Conservation (phyloP, 2,888 invertebrate genomes). For the Macaria liturata region DNA sequence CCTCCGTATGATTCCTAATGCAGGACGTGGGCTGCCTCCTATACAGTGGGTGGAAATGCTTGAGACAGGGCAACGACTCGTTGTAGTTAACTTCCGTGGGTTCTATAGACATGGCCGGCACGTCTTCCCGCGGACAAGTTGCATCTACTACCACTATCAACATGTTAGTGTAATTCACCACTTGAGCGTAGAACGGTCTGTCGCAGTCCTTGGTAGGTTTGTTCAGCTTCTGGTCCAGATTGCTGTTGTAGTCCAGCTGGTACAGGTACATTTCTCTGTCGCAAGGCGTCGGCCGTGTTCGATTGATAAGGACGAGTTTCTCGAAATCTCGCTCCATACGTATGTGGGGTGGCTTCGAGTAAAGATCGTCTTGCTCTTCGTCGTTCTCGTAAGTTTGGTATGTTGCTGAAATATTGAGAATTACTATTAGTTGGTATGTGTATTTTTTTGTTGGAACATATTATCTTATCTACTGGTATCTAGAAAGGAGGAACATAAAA, state of each 20-base stretch:
- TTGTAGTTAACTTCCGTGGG: slow-evolving; percentile 81
- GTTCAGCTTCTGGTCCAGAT: slow-evolving; percentile 77
- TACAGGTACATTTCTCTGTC: slow-evolving; percentile 88
- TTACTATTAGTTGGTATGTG: too few species aligned
- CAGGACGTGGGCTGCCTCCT: slow-evolving; percentile 89
- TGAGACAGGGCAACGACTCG: slow-evolving; percentile 84
- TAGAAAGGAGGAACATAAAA: too few species aligned
- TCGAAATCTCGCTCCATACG: slow-evolving; percentile 84
- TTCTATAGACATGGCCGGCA: slow-evolving; percentile 65
- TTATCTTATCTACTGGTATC: too few species aligned
- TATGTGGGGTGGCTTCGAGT: slow-evolving; percentile 63
- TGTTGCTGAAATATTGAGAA: slow-evolving; percentile 46
- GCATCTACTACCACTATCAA: slow-evolving; percentile 90
- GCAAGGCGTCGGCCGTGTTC: slow-evolving; percentile 93
- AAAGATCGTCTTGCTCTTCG: slow-evolving; percentile 67
- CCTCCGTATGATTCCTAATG: slow-evolving; percentile 89
- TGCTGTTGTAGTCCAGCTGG: slow-evolving; percentile 70
- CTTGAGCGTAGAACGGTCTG: slow-evolving; percentile 88
- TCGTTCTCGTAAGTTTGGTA: slow-evolving; percentile 78
- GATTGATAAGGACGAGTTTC: slow-evolving; percentile 86
- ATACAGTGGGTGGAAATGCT: slow-evolving; percentile 83
- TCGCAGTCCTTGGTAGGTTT: slow-evolving; percentile 67
- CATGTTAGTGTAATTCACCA: slow-evolving; percentile 90
- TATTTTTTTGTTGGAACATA: too few species aligned
- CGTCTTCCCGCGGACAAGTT: slow-evolving; percentile 81